phyloP scores from a whole-genome alignment of 2,113 vertebrate species.

The Trematocara marginatum region DNA sequence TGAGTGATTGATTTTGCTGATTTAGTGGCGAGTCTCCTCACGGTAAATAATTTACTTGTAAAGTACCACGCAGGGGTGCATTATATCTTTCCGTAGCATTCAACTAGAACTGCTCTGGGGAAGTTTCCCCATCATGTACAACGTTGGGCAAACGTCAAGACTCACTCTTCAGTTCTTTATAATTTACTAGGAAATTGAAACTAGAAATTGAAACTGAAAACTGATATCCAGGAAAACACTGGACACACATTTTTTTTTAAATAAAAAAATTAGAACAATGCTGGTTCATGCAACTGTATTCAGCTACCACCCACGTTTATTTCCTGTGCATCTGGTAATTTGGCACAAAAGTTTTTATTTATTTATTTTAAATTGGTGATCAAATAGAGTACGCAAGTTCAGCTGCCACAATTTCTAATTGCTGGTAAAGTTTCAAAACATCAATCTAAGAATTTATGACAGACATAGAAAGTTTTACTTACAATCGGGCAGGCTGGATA shows the following conservation, averaged over 20 bases:
- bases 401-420: background rate
- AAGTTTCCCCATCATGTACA: background rate
- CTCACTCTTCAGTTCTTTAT: background rate
- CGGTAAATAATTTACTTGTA: background rate
- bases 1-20: background rate
- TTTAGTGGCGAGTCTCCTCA: fast-evolving
- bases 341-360: background rate
- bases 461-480: background rate
- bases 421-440: background rate
- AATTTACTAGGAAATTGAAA: background rate
- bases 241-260: fast-evolving
- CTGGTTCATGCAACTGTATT: background rate
- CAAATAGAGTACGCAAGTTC: background rate
- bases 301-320: background rate
- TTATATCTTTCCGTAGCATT: background rate
- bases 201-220: background rate
- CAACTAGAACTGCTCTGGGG: background rate
- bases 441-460: background rate
- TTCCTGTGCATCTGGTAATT: background rate
- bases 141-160: background rate
- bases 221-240: background rate
- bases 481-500: background rate
- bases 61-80: background rate
- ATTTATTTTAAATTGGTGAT: background rate
- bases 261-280: background rate